phyloP scores from a whole-genome alignment of 2,888 invertebrate species.

The Lepetodrilus schrolli region DNA sequence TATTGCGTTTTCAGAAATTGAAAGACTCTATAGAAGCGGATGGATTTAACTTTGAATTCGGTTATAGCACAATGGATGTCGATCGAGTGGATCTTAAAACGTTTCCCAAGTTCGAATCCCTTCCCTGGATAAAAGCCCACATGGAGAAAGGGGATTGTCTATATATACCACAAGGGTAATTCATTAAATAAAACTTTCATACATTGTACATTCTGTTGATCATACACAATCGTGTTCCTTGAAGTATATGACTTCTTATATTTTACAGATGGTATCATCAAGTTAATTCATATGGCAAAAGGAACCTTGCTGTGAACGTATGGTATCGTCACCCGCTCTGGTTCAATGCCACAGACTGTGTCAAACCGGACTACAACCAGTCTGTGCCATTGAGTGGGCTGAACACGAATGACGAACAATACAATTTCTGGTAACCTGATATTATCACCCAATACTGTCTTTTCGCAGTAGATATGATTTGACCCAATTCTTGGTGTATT shows the following conservation, averaged over 20 bases:
- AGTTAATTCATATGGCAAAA: conserved; percentile 31
- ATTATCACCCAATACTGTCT: too few relatives aligned
- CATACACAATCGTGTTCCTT: too few relatives aligned
- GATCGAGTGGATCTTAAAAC: conserved; percentile 62
- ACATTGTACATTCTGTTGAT: too few relatives aligned
- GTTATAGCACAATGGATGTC: conserved; percentile 66
- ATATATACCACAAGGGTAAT: conserved; percentile 66
- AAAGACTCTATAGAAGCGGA: conserved; percentile 50
- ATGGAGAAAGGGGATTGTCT: conserved; percentile 70
- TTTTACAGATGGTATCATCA: conserved; percentile 45
- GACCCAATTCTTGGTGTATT: too few relatives aligned
- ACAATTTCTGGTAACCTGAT: too few relatives aligned
- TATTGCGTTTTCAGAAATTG: too few relatives aligned
- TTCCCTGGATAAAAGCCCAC: conserved; percentile 60
- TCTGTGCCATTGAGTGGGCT: too few relatives aligned
- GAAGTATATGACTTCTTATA: not conserved
- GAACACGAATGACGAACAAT: too few relatives aligned
- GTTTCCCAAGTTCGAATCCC: conserved; percentile 53
- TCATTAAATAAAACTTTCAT: too few relatives aligned
- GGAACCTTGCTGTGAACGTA: conserved; percentile 41
- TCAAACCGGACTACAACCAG: not conserved
- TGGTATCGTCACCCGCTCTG: conserved; percentile 42
- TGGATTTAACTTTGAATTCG: conserved; percentile 51
- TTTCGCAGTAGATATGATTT: too few relatives aligned
- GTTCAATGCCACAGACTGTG: conserved; percentile 38